A percentile compares a stretch with the other conserved stretches of the same genome.
Conservation (phyloP, 2,113 vertebrate genomes). For the Pycnonotus jocosus region DNA sequence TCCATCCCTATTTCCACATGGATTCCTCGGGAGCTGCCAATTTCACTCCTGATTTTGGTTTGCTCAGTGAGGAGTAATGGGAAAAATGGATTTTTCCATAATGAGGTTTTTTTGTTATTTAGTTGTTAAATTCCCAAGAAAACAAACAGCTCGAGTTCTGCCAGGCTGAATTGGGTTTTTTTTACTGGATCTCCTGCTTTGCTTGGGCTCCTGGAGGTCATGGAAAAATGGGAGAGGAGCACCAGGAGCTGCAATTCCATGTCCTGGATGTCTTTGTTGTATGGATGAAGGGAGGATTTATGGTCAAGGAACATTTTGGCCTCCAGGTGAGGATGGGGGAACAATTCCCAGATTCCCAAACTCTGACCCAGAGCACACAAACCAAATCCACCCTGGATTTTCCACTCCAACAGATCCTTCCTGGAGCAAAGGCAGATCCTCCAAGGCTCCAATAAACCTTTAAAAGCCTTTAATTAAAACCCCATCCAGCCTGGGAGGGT, state of each 20-base stretch:
- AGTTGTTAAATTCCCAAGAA: background rate
- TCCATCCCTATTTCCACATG: background rate
- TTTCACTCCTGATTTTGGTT: background rate
- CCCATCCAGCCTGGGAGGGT: background rate
- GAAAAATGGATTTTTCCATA: background rate
- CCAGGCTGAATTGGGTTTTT: background rate
- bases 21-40: background rate
- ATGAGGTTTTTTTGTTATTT: background rate
- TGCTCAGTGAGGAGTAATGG: background rate
- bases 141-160: background rate
- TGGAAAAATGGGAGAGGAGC: background rate
- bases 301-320: background rate
- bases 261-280: background rate
- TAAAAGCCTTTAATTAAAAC: background rate
- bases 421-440: rapidly evolving
- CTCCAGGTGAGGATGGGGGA: background rate
- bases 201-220: background rate
- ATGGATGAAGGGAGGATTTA: background rate
- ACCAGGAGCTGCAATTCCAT: background rate
- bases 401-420: background rate
- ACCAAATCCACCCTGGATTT: background rate
- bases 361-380: background rate
- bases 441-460: background rate
- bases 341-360: background rate
- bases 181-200: rapidly evolving